Evolutionary conservation across 2,797 vertebrate genomes (phyloP).

Genomic region (Halcyon leucocephala): DNA sequence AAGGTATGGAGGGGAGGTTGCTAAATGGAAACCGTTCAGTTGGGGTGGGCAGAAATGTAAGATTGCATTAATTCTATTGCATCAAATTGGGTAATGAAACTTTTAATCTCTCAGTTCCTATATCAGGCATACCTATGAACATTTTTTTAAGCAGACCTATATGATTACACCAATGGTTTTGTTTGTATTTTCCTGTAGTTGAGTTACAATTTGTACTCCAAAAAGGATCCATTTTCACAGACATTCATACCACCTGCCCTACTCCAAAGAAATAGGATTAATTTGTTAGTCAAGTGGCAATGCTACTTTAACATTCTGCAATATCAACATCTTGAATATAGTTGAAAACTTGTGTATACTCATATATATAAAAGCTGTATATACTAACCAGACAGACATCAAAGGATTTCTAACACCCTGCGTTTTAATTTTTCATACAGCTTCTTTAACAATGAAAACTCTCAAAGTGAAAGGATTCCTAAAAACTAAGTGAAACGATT

Average conservation of each 20-base stretch:
- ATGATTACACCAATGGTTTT: background rate
- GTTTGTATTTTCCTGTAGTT: background rate
- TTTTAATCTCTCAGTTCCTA: background rate
- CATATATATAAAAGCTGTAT: background rate
- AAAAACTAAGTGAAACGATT: constrained; percentile 5
- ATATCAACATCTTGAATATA: background rate
- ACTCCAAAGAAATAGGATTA: background rate
- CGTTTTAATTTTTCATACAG: background rate
- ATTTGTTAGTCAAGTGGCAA: constrained; percentile 3
- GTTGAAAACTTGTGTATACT: background rate
- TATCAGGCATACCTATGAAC: background rate
- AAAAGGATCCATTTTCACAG: constrained; percentile 15
- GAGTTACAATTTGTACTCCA: background rate
- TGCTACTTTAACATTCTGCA: constrained; percentile 24
- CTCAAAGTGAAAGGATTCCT: constrained; percentile 12
- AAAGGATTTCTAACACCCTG: constrained; percentile 18
- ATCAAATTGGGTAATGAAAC: background rate
- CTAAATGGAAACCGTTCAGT: background rate
- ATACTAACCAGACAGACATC: constrained; percentile 12
- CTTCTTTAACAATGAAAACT: background rate
- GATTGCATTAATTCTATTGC: background rate
- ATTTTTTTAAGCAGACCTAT: background rate
- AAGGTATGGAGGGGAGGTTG: background rate
- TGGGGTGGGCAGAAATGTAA: background rate
- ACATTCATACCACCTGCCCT: background rate